Evolutionary conservation across 2,113 vertebrate species (phyloP), one percentile per base, ranked within the genome.

Genomic region (Syngnathus scovelli): DNA sequence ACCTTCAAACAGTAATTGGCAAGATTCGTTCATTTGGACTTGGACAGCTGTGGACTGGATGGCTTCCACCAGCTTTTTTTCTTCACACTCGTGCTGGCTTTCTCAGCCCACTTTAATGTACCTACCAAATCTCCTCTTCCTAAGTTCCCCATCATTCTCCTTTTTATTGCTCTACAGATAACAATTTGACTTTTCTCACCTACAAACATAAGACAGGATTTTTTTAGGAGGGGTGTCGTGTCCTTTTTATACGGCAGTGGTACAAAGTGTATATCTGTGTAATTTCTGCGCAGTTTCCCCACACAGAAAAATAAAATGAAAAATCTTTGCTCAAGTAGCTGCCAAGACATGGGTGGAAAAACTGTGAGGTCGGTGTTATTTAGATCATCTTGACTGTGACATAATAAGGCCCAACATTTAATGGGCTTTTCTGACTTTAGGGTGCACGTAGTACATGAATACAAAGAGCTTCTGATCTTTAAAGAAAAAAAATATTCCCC

Each of bases 1-100:
- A 84, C 79, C 84, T 84, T 82, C 79, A 77, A 74, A 66, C 52
- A 27, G 72, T 78, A 78, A 84, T 78, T 75, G 78, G 79, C 73
- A 51, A 70, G 72, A 66, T 77, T 70, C 37, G 58, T 76, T 72
- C 72, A 56, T 69, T 68, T 54, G 67, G 75, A 72, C 75, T 82
- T 65, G 19, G 75, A 46, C 63, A 38, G 56, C 23, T 60, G 71
- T 21, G 5, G 63, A 41, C 72, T 83, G 76, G 80, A 75, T 33
- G 69, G 46, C 69, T 77, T 73, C 78, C 77, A 81, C 65, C 63
- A 66, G 71, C 13, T 52, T 69, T 67, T 46, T 63, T 44, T 41
- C 37, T 71, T 51, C 16, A n/a, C n/a, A 13, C 21, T 21, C 49
- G 46, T 23, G 54, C 58, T 39, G 5, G 60, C 58, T 71, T 46